Evolutionary conservation across 2,797 vertebrate genomes (phyloP).

Genomic region (Argentina silus): DNA sequence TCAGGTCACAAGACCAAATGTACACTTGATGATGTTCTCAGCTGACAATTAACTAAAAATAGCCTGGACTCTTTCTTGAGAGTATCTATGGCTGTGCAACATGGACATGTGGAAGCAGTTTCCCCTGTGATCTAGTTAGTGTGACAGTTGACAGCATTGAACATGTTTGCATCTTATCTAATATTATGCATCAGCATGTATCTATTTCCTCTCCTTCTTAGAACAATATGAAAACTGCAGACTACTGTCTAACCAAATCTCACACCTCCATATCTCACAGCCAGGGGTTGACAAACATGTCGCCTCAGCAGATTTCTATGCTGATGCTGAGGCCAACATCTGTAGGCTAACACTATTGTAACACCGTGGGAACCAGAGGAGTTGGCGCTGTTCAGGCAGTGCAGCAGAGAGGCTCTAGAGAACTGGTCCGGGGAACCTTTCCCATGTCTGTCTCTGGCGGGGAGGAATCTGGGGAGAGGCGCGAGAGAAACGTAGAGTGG

Average conservation of each 20-base stretch:
- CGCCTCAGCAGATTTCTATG: slow-evolving; percentile 15
- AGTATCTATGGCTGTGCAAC: background rate
- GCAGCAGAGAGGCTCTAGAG: background rate
- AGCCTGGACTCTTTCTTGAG: background rate
- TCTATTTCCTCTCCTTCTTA: background rate
- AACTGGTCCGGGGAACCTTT: slow-evolving; percentile 6
- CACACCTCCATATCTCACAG: background rate
- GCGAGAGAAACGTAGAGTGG: background rate
- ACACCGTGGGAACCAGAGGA: slow-evolving; percentile 24
- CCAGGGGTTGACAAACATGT: slow-evolving; percentile 5
- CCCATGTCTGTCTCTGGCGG: background rate
- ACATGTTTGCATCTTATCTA: background rate
- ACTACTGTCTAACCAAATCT: background rate
- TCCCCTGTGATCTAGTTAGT: background rate
- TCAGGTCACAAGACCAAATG: background rate
- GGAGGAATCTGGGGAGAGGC: background rate
- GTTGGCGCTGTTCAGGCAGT: slow-evolving; percentile 13
- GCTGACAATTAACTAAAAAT: background rate
- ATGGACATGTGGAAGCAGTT: background rate
- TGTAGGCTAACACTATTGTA: slow-evolving; percentile 8
- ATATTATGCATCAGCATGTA: background rate
- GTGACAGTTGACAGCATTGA: background rate
- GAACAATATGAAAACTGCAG: background rate
- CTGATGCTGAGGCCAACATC: slow-evolving; percentile 35
- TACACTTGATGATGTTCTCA: background rate